Evolutionary conservation across 2,113 vertebrate genomes (phyloP).

Genomic region (Alaudala cheleensis): DNA sequence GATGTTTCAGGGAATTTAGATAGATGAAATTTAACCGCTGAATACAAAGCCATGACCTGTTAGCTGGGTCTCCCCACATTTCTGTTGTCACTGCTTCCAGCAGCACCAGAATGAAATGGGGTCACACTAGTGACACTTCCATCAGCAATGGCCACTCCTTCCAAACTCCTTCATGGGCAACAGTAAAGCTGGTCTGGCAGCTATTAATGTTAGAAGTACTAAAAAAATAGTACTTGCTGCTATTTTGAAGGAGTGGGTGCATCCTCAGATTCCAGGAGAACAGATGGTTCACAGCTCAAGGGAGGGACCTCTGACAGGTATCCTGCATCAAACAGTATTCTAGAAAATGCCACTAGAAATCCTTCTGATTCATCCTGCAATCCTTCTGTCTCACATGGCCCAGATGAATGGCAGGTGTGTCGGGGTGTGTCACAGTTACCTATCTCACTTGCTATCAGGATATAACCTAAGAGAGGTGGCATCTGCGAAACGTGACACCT

Average conservation of each 20-base stretch:
- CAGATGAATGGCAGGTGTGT: rapidly evolving
- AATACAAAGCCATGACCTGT: background rate
- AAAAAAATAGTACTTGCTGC: background rate
- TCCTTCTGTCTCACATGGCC: rapidly evolving
- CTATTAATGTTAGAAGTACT: background rate
- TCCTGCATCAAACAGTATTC: background rate
- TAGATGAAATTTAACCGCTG: background rate
- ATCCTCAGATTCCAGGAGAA: background rate
- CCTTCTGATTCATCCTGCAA: background rate
- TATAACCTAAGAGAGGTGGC: background rate
- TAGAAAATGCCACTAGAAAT: background rate
- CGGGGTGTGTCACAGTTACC: background rate
- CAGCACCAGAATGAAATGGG: background rate
- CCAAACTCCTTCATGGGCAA: background rate
- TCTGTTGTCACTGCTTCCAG: background rate
- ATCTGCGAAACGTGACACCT: background rate
- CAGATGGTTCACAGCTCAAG: background rate
- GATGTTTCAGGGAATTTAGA: background rate
- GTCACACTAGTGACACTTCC: background rate
- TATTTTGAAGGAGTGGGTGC: background rate
- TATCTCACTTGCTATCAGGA: background rate
- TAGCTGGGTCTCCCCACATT: background rate
- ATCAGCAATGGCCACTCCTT: background rate
- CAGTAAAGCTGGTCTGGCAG: background rate
- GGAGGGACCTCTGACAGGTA: background rate